Evolutionary conservation across 2,113 vertebrate species (phyloP).

Genomic region (Etheostoma spectabile): DNA sequence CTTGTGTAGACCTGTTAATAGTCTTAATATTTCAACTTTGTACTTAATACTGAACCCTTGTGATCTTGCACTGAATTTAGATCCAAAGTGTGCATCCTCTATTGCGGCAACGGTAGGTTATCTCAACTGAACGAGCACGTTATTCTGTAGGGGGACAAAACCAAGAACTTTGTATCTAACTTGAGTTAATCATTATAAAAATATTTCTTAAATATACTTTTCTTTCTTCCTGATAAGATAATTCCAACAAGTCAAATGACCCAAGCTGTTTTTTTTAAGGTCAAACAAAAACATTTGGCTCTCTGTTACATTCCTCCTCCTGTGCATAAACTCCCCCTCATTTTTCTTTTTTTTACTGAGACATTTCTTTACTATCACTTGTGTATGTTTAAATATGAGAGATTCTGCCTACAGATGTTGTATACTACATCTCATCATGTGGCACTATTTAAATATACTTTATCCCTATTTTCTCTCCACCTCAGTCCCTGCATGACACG

Average conservation of each 20-base stretch:
- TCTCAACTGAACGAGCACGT: constrained; percentile 1
- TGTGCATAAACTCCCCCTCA: neutral
- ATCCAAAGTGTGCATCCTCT: neutral
- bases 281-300: constrained; percentile 18
- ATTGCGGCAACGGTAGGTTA: neutral
- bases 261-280: neutral
- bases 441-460: constrained; percentile 1
- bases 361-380: neutral
- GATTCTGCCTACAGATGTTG: constrained; percentile 23
- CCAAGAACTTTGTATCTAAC: neutral
- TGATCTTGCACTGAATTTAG: neutral
- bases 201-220: neutral
- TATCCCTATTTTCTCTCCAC: neutral
- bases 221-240: constrained; percentile 12
- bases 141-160: neutral
- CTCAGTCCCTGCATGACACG: neutral
- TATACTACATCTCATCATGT: constrained; percentile 3
- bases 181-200: constrained; percentile 2
- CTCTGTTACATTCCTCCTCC: constrained; percentile 25
- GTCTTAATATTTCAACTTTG: neutral
- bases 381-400: constrained; percentile 5
- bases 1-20: neutral
- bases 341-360: neutral
- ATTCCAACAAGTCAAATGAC: neutral
- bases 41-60: neutral